A percentile compares a stretch with the other conserved stretches of the same genome.
Evolutionary conservation across 2,888 invertebrate genomes (phyloP).

Genomic region (Agonopterix alstromeriana): DNA sequence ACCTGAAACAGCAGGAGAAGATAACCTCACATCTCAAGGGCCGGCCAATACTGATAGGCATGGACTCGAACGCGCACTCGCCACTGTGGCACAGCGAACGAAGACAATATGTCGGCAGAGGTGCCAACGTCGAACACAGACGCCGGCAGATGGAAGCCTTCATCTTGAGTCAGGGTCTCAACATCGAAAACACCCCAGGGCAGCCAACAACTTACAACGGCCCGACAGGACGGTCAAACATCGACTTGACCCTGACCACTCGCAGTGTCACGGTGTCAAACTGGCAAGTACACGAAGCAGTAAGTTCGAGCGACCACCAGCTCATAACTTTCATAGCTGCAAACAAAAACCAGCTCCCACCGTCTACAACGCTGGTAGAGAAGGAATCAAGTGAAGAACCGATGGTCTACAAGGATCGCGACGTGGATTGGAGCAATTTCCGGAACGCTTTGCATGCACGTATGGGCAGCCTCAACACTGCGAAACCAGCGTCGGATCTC

Average conservation of each 20-base stretch:
- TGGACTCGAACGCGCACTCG: slow-evolving; percentile 7
- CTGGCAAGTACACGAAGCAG: slow-evolving; percentile 14
- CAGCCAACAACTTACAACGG: slow-evolving; percentile 13
- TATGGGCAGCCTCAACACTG: neutral
- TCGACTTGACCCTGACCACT: slow-evolving; percentile 16
- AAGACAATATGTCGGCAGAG: slow-evolving; percentile 10
- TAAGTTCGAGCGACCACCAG: slow-evolving; percentile 17
- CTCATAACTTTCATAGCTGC: slow-evolving; percentile 8
- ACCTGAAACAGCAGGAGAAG: neutral
- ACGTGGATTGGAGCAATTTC: neutral
- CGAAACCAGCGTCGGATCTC: neutral
- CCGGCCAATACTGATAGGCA: neutral
- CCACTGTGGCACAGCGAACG: slow-evolving; percentile 15
- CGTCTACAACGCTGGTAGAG: neutral
- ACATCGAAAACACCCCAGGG: slow-evolving; percentile 5
- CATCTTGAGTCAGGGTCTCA: slow-evolving; percentile 8
- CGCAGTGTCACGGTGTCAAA: neutral
- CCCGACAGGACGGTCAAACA: slow-evolving; percentile 15
- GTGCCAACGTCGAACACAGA: slow-evolving; percentile 8
- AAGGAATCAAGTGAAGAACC: neutral
- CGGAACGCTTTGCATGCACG: neutral
- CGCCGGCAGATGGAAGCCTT: slow-evolving; percentile 11
- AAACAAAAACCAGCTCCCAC: neutral
- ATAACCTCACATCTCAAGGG: neutral
- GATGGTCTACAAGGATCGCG: neutral